These are phyloP conservation scores for Conus canariensis DNA, from an alignment of 2,888 invertebrate species.

Conservation along the genomic window DNA sequence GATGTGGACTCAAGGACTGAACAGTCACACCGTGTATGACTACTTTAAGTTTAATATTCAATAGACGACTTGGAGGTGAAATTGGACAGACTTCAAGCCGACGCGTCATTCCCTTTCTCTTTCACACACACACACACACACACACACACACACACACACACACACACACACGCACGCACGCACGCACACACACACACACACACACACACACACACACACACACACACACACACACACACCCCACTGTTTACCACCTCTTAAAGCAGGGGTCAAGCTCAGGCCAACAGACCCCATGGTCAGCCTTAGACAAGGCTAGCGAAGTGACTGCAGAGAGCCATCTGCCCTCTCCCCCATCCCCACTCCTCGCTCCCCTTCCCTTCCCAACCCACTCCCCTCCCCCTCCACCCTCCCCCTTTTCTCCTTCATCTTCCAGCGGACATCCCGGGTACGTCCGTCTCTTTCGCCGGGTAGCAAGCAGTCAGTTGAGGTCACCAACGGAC, in stretches of 20 bases:
- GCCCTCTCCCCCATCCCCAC: neutral
- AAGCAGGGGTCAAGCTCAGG: slow-evolving; percentile 1
- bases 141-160: slow-evolving; percentile 22
- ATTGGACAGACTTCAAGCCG: no score
- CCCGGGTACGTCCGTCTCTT: neutral
- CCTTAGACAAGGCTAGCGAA: neutral
- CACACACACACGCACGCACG: slow-evolving; percentile 15
- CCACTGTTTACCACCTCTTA: neutral
- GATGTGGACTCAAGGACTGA: no score
- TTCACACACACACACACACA: slow-evolving; percentile 9
- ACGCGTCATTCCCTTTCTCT: no score
- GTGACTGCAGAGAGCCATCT: slow-evolving; percentile 17
- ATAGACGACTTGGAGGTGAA: no score
- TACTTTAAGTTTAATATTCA: no score
- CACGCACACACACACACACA: slow-evolving; percentile 22
- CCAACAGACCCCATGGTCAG: neutral
- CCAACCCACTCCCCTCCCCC: no score
- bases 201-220: slow-evolving; percentile 18
- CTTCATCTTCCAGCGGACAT: neutral
- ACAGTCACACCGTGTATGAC: no score
- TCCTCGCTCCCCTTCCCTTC: neutral
- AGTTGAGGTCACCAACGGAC: neutral
- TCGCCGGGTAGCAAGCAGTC: neutral
- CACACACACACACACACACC: slow-evolving; percentile 15
- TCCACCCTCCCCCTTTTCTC: no score